Evolutionary conservation across 1,140 invertebrate species (phyloP).

Genomic region (Brevipalpus yothersi): DNA sequence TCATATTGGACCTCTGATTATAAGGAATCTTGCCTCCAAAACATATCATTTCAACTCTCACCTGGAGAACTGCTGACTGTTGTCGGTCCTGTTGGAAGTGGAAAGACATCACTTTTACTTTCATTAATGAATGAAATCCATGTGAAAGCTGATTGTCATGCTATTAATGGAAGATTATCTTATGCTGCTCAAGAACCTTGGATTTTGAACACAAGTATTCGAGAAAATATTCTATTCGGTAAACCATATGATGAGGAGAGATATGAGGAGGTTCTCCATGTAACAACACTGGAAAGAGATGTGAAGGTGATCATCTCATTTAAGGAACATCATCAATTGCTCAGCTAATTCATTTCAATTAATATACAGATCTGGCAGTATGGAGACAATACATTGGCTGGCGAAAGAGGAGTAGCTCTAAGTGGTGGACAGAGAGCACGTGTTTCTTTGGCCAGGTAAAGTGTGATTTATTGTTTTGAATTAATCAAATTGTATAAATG

Average conservation of each 20-base stretch:
- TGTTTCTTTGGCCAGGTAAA: slow-evolving; percentile 14
- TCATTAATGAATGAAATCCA: slow-evolving; percentile 52
- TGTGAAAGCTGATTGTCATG: slow-evolving; percentile 31
- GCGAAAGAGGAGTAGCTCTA: slow-evolving; percentile 82
- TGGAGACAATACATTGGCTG: slow-evolving; percentile 72
- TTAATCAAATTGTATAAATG: not conserved
- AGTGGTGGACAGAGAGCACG: slow-evolving; percentile 40
- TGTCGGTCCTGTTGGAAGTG: slow-evolving; percentile 1
- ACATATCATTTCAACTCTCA: not conserved
- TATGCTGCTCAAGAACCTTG: slow-evolving; percentile 80
- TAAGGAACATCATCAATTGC: no score
- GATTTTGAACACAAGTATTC: slow-evolving; percentile 47
- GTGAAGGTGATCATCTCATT: slow-evolving; percentile 33
- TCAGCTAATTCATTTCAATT: no score
- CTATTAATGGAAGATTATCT: slow-evolving; percentile 30
- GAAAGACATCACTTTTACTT: slow-evolving; percentile 39
- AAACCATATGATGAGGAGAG: slow-evolving; percentile 35
- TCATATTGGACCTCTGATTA: not conserved
- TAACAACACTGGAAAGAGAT: slow-evolving; percentile 57
- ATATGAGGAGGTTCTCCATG: slow-evolving; percentile 57
- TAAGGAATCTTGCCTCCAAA: not conserved
- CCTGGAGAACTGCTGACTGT: not conserved
- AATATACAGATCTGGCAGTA: slow-evolving; percentile 30
- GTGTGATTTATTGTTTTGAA: not conserved
- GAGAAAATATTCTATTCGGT: slow-evolving; percentile 63